A percentile compares a stretch with the other conserved stretches of the same genome.
Conservation (phyloP, 2,888 invertebrate species). For the Nipponacmea schrenckii region DNA sequence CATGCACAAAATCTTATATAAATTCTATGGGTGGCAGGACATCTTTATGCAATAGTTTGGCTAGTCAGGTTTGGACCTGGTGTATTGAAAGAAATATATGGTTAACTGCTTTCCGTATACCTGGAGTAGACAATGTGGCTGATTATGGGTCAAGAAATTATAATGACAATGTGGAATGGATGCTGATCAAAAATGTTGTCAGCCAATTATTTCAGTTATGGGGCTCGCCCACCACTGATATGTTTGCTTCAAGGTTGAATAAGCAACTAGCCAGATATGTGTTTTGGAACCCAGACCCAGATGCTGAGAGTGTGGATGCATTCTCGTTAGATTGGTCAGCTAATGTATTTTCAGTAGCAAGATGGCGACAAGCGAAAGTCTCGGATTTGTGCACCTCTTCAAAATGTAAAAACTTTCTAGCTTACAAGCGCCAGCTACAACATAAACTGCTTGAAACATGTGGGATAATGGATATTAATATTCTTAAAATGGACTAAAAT, state of each 20-base stretch:
- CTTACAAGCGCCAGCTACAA: too few relatives aligned
- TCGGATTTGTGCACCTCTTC: too few relatives aligned
- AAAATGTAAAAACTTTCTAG: too few relatives aligned
- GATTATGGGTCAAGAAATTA: constrained; percentile 17
- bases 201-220: background rate
- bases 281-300: constrained; percentile 19
- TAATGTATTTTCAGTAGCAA: too few relatives aligned
- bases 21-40: constrained; percentile 17
- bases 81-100: too few relatives aligned
- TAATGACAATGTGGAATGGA: constrained; percentile 24
- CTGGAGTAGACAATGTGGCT: constrained; percentile 10
- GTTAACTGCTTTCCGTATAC: constrained; percentile 8
- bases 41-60: constrained; percentile 12
- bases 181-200: constrained; percentile 5
- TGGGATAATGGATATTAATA: too few relatives aligned
- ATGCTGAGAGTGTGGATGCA: constrained; percentile 20
- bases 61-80: constrained; percentile 14
- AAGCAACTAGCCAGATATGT: constrained; percentile 9
- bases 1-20: constrained; percentile 8
- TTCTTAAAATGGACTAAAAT: too few relatives aligned
- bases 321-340: constrained; percentile 16
- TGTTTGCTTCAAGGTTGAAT: constrained; percentile 24
- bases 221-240: background rate
- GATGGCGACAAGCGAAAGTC: too few relatives aligned
- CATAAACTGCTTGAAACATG: too few relatives aligned